phyloP scores from a whole-genome alignment of 2,888 invertebrate genomes.

The Lacanobia wlatinum region DNA sequence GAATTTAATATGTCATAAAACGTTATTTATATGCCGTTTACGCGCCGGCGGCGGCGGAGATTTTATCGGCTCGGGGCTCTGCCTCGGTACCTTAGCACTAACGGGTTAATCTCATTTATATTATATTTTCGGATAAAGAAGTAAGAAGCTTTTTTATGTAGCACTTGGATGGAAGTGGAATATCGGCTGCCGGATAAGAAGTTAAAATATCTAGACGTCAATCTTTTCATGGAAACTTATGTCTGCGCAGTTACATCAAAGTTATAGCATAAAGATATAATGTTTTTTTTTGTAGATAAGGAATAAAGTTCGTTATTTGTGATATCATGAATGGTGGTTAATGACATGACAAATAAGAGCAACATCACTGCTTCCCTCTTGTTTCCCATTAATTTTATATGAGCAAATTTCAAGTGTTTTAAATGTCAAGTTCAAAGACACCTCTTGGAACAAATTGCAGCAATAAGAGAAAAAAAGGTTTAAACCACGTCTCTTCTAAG shows the following conservation, averaged over 20 bases:
- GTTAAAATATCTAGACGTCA: constrained; percentile 46
- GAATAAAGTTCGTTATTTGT: background rate
- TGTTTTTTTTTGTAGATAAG: too few species aligned
- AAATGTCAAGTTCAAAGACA: constrained; percentile 27
- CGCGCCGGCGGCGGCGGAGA: too few species aligned
- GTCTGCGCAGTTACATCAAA: too few species aligned
- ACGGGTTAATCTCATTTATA: constrained; percentile 73
- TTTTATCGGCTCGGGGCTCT: too few species aligned
- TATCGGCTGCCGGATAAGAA: constrained; percentile 49
- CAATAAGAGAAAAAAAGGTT: too few species aligned
- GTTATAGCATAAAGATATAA: too few species aligned
- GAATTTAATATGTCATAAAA: too few species aligned
- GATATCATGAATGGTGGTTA: background rate
- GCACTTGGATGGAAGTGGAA: constrained; percentile 52
- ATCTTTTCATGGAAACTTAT: constrained; percentile 23
- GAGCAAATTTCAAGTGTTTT: constrained; percentile 18
- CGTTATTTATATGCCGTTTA: too few species aligned
- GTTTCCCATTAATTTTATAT: background rate
- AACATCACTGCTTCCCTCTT: background rate
- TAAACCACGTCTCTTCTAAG: constrained; percentile 11
- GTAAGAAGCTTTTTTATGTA: constrained; percentile 64
- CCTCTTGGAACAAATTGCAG: constrained; percentile 18
- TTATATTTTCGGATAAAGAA: constrained; percentile 65
- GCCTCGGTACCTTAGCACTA: too few species aligned
- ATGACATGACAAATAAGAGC: background rate